Conservation (phyloP, 2,797 vertebrate genomes). For the Smutsia temminckii region DNA sequence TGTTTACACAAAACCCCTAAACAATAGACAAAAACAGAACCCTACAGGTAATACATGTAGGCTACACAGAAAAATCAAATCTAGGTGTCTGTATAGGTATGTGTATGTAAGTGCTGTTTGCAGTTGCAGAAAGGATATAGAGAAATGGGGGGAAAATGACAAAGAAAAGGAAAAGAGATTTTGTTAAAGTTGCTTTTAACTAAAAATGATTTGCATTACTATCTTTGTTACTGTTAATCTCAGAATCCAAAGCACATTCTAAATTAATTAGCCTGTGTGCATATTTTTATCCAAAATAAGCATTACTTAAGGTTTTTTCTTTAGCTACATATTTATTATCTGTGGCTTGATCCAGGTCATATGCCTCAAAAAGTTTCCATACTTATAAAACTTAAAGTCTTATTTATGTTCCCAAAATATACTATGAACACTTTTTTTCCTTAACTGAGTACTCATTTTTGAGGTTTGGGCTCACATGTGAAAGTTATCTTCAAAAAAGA, state of each 20-base stretch:
- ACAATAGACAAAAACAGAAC: constrained; percentile 63
- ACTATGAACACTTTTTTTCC: constrained; percentile 62
- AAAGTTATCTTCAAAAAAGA: neutral
- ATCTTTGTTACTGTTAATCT: constrained; percentile 52
- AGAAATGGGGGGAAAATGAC: neutral
- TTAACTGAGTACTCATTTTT: constrained; percentile 67
- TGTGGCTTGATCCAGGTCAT: constrained; percentile 71
- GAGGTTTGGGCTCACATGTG: neutral
- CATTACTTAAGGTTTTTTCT: constrained; percentile 60
- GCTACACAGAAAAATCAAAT: neutral
- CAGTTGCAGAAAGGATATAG: neutral
- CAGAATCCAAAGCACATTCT: constrained; percentile 58
- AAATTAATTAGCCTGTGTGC: constrained; percentile 31
- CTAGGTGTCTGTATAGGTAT: neutral
- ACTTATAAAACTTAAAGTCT: constrained; percentile 86
- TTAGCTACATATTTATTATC: constrained; percentile 61
- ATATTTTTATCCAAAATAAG: constrained; percentile 67
- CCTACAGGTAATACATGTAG: neutral
- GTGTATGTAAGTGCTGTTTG: constrained; percentile 25
- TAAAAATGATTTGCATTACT: constrained; percentile 50
- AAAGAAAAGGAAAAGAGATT: neutral
- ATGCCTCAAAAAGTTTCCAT: constrained; percentile 80
- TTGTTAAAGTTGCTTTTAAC: neutral
- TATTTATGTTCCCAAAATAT: constrained; percentile 83
- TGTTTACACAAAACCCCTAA: constrained; percentile 64